Evolutionary conservation across 30 jellyfish, hydroid and myxozoan genomes (phyloP), one percentile per base, ranked within the genome.

Genomic region (Sanderia malayensis): DNA sequence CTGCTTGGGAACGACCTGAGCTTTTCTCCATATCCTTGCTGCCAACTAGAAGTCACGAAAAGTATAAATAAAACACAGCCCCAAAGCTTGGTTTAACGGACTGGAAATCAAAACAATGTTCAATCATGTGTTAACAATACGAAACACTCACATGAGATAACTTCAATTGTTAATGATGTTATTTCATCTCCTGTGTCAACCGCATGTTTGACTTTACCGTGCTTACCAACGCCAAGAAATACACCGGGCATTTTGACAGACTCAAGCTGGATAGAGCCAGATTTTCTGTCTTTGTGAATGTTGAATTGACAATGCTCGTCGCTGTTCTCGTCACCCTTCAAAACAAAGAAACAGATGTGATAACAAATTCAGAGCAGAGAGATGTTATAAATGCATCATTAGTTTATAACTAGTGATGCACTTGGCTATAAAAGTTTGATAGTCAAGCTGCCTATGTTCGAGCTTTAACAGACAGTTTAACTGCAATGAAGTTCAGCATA

Each of bases 171-270:
- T 7, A 86, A 62, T 1, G 71, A 31, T 17, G 86, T 63, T 6
- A 31, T 61, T 3, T 46, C 44, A 29, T 86, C 92, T 0, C 89
- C 92, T 7, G 85, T 83, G 44, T 79, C 89, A 58, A 74, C 95
- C 44, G 89, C 85, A 57, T 37, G 85, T 26, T 44, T 65, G 57
- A 86, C 82, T 46, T 64, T 59, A 0, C 88, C 96, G 29, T 81
- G 78, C 27, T 79, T 81, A 7, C 74, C 73, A 41, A 71, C 66
- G 9, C 93, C 92, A 61, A 86, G 63, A 53, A 64, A 86, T 4
- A 86, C 86, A 1, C 96, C 96, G 7, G 88, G 86, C 88, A 74
- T 86, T 47, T 76, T 68, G 44, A 68, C 80, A 8, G 96, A 86
- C 34, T 86, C 96, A 4, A 86, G 33, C 44, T 72, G 88, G 15